A percentile compares a stretch with the other conserved stretches of the same genome.
These are phyloP conservation scores for Heteractis magnifica DNA, from an alignment of 92 coral and sea anemone genomes.

Conservation along the genomic window DNA sequence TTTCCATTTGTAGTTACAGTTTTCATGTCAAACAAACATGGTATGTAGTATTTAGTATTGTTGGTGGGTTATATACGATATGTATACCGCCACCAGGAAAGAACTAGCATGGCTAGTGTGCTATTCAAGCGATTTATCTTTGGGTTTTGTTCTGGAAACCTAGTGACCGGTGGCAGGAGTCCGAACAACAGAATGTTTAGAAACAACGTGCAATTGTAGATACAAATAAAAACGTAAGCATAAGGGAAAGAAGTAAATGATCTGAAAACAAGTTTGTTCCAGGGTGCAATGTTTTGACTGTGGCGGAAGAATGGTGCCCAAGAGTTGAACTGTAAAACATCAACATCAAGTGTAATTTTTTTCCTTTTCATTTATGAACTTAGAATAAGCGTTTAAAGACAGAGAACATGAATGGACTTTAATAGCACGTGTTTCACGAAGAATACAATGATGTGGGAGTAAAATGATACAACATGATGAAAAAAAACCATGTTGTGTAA, in stretches of 20 bases:
- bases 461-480: not conserved
- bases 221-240: not conserved
- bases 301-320: not conserved
- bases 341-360: too few relatives aligned
- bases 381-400: not conserved
- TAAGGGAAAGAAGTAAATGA: not conserved
- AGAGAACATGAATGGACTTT: not conserved
- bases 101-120: not conserved
- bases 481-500: not conserved
- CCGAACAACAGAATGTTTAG: not conserved
- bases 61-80: not conserved
- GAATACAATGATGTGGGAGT: too few relatives aligned
- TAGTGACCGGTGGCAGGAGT: not conserved
- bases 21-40: not conserved
- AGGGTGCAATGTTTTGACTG: not conserved
- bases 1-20: not conserved
- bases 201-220: not conserved
- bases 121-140: not conserved
- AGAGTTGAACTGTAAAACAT: not conserved
- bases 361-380: not conserved
- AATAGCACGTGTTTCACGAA: not conserved
- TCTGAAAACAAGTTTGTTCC: not conserved
- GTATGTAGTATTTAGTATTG: not conserved
- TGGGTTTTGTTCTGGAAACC: not conserved
- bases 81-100: slow-evolving; percentile 2